Evolutionary conservation across 2,113 vertebrate species (phyloP), one percentile per base, ranked within the genome.

Genomic region (Lethenteron camtschaticum): DNA sequence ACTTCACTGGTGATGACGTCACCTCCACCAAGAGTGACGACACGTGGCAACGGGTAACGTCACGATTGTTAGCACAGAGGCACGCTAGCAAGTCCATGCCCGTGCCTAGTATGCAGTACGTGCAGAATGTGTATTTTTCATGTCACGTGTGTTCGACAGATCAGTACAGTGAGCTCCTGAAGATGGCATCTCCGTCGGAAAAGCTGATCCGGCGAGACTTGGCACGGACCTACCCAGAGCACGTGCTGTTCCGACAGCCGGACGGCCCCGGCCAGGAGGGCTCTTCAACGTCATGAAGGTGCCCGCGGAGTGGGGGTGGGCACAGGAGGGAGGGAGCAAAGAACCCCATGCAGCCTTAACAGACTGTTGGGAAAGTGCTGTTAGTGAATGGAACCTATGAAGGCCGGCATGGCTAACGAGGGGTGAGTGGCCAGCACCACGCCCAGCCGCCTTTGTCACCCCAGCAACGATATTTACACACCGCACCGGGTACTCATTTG

Each of bases 201-300:
- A 99, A 91, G 75, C 77, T 99, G 70, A 97, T 99, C 76, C 87
- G 92, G 77, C 83, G 94, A 74, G 94, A 99, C 77, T 96, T 99
- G 72, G 94, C 94, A 72, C 88, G 94, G 76, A 99, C 94, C 3
- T 99, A 96, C 55, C 94, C 94, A 1, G 91, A 96, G 72, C 94
- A 99, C 12, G 89, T 90, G n/a, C 96, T 99, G 81, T 99, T 99
- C 80, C 96, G 90, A 78, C 91, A 96, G 81, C 95, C 96, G 75
- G 92, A 99, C 78, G 92, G 91, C 74, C 80, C 89, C 74, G 94
- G 94, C 11, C 94, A 99, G 75, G 94, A 99, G 71, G 96, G 78
- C 88, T 99, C 75, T 99, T 99, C 81, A 99, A 99, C n/a, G 92
- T 99, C 72, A 99, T 99, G 94, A 99, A 99, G 88, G 94, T 88